phyloP scores from a whole-genome alignment of 2,888 invertebrate genomes.

The Antitype chi region DNA sequence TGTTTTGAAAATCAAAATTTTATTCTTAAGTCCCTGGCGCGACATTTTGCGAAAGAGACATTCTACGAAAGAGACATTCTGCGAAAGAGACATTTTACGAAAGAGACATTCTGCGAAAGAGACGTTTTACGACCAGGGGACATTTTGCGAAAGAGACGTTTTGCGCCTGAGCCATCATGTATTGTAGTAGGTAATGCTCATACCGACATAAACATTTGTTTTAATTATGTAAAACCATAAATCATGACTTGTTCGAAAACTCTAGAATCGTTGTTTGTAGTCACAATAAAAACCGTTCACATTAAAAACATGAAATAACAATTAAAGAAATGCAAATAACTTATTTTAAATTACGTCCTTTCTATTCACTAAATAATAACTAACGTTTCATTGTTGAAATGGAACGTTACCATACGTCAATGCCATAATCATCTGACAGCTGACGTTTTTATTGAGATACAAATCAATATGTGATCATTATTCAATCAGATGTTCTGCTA shows the following conservation, averaged over 20 bases:
- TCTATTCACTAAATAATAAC: background rate
- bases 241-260: background rate
- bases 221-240: background rate
- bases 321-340: background rate
- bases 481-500: background rate
- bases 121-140: too few relatives aligned
- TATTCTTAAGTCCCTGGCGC: too few relatives aligned
- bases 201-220: background rate
- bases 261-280: background rate
- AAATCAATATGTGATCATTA: background rate
- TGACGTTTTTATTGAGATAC: background rate
- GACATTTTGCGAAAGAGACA: too few relatives aligned
- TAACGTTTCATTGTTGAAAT: background rate
- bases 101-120: too few relatives aligned
- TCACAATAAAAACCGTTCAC: background rate
- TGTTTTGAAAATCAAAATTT: too few relatives aligned
- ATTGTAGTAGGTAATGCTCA: too few relatives aligned
- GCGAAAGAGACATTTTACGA: too few relatives aligned
- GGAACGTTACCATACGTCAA: background rate
- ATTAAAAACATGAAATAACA: background rate
- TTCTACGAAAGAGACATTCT: too few relatives aligned
- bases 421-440: background rate
- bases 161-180: too few relatives aligned
- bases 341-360: too few relatives aligned
- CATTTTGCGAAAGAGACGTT: too few relatives aligned